phyloP scores from a whole-genome alignment of 2,797 vertebrate genomes.

The Onychomys arenicola region DNA sequence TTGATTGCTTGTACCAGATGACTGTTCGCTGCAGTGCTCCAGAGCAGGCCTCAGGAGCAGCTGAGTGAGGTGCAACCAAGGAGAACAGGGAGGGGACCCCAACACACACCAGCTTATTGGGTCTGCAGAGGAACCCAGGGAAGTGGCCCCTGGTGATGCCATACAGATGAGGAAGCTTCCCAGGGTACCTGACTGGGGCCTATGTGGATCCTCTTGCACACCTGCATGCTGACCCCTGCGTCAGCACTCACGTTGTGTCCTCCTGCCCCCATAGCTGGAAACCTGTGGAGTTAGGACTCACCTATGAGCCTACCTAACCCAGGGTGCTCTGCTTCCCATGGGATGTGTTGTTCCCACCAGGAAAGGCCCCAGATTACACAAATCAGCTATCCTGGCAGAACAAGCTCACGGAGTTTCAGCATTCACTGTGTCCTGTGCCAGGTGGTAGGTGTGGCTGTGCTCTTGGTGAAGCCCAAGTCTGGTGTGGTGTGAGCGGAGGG shows the following conservation, averaged over 20 bases:
- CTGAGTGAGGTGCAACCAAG: no score
- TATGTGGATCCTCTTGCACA: not conserved
- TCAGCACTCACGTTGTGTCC: fast-evolving
- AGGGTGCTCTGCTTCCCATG: fast-evolving
- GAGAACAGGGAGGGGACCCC: fast-evolving
- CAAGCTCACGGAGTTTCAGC: not conserved
- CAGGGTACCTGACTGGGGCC: not conserved
- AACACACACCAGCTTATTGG: fast-evolving
- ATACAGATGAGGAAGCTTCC: not conserved
- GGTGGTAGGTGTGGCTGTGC: no score
- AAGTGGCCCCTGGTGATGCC: no score
- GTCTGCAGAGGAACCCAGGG: not conserved
- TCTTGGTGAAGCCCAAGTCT: not conserved
- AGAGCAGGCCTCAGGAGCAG: not conserved
- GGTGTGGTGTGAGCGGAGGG: not conserved
- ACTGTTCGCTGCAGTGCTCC: not conserved
- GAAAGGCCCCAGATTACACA: not conserved
- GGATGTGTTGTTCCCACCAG: not conserved
- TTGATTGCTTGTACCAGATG: fast-evolving
- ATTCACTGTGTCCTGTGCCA: not conserved
- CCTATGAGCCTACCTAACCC: not conserved
- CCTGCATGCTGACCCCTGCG: fast-evolving
- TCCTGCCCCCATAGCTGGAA: fast-evolving
- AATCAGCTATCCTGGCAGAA: not conserved
- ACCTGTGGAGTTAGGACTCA: not conserved